Conservation (phyloP, 1,140 invertebrate genomes). For the Ceratina japonica region DNA sequence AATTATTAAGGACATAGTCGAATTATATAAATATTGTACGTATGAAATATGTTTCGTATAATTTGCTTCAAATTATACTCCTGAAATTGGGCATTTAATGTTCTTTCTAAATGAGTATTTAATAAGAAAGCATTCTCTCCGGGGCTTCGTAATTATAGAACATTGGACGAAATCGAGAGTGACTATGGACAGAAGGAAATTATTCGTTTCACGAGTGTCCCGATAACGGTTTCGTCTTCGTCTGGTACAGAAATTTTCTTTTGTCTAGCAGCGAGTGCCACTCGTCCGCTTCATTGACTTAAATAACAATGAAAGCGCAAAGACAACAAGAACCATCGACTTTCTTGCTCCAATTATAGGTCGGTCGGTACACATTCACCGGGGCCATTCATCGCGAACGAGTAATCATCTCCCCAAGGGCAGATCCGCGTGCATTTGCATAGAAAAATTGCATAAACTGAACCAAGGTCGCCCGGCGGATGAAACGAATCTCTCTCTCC, state of each 20-base stretch:
- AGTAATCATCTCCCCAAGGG: constrained; percentile 26
- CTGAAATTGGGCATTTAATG: too few relatives aligned
- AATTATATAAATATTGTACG: too few relatives aligned
- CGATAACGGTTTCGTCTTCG: background rate
- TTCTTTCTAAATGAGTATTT: too few relatives aligned
- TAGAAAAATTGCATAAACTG: background rate
- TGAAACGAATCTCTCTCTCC: background rate
- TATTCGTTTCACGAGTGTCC: background rate
- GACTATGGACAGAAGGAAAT: constrained; percentile 4
- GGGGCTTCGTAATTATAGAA: too few relatives aligned
- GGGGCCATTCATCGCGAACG: constrained; percentile 14
- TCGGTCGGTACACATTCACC: background rate
- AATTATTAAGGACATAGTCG: too few relatives aligned
- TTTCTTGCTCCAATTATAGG: constrained; percentile 38
- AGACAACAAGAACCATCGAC: constrained; percentile 40
- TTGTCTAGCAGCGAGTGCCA: constrained; percentile 21
- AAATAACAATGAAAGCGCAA: constrained; percentile 39
- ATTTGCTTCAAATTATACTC: too few relatives aligned
- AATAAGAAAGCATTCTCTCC: too few relatives aligned
- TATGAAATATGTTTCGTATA: too few relatives aligned
- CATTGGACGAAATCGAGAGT: constrained; percentile 13
- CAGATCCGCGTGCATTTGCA: background rate
- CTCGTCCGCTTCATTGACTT: constrained; percentile 38
- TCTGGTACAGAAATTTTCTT: constrained; percentile 32
- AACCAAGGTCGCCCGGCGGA: background rate